Conservation (phyloP, 2,113 vertebrate species). For the Antennarius striatus region DNA sequence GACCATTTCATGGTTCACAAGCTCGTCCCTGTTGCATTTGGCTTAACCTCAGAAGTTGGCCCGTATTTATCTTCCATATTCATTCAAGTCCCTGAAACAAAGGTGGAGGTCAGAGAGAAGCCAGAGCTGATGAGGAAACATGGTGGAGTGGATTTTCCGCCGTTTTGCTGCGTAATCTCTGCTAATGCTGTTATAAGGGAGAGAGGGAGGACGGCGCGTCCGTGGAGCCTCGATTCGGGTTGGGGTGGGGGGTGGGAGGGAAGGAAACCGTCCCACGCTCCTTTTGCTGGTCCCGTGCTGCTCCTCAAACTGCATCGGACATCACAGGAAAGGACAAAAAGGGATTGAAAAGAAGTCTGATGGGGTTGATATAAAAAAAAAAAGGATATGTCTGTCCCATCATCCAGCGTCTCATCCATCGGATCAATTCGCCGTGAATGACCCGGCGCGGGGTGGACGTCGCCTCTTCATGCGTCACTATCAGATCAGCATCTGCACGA, state of each 20-base stretch:
- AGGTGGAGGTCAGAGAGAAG: constrained; percentile 67
- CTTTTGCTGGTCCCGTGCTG: constrained; percentile 67
- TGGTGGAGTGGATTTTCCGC: constrained; percentile 68
- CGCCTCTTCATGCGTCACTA: constrained; percentile 21
- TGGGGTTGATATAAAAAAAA: constrained; percentile 6
- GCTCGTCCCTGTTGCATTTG: constrained; percentile 72
- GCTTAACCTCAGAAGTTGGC: constrained; percentile 65
- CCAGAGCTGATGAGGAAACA: constrained; percentile 74
- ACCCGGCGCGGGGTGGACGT: background rate
- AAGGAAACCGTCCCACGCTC: constrained; percentile 52
- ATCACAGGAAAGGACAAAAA: constrained; percentile 29
- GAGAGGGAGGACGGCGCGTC: constrained; percentile 49
- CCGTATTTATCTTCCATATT: constrained; percentile 73
- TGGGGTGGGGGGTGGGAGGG: constrained; percentile 44
- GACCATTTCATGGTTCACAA: constrained; percentile 72
- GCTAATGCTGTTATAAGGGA: constrained; percentile 64
- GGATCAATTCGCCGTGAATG: constrained; percentile 26
- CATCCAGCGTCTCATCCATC: constrained; percentile 26
- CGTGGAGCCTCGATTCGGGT: constrained; percentile 28
- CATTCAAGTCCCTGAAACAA: constrained; percentile 62
- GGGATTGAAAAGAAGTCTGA: background rate
- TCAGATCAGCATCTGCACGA: constrained; percentile 36
- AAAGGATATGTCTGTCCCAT: background rate
- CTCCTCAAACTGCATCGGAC: constrained; percentile 70
- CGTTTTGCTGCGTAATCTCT: constrained; percentile 57